Conservation (phyloP, 2,888 invertebrate genomes). For the Incurvaria masculella region DNA sequence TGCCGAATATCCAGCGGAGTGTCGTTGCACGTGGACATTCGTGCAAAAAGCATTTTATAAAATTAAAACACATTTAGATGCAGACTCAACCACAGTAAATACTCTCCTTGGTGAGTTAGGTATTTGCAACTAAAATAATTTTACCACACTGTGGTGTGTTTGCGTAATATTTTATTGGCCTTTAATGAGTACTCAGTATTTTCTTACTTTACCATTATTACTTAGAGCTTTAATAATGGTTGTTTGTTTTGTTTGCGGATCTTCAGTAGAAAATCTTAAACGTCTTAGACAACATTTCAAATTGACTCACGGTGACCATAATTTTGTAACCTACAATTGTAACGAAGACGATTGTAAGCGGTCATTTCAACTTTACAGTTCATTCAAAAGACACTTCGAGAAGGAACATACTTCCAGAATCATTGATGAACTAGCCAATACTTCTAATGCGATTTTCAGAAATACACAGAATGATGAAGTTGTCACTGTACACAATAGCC, state of each 20-base stretch:
- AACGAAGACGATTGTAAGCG: background rate
- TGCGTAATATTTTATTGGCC: background rate
- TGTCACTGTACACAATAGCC: background rate
- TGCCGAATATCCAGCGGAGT: constrained; percentile 7
- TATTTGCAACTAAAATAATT: background rate
- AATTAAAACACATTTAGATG: constrained; percentile 2
- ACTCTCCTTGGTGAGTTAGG: background rate
- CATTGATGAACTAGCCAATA: too few relatives aligned
- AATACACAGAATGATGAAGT: background rate
- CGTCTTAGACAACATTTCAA: background rate
- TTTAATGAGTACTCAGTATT: background rate
- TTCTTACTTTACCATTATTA: background rate
- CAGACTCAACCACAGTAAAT: background rate
- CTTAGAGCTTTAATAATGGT: background rate
- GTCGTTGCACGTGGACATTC: constrained; percentile 6
- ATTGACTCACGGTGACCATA: background rate
- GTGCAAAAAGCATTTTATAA: constrained; percentile 4
- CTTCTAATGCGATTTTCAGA: too few relatives aligned
- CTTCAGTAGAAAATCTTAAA: background rate
- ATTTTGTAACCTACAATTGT: background rate
- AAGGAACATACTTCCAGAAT: too few relatives aligned
- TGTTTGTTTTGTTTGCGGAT: background rate
- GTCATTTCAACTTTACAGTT: background rate
- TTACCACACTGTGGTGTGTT: background rate
- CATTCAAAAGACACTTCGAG: background rate